Base-by-base conservation (phyloP, 1,140 invertebrate genomes). In the Sminthurides bifidus region DNA sequence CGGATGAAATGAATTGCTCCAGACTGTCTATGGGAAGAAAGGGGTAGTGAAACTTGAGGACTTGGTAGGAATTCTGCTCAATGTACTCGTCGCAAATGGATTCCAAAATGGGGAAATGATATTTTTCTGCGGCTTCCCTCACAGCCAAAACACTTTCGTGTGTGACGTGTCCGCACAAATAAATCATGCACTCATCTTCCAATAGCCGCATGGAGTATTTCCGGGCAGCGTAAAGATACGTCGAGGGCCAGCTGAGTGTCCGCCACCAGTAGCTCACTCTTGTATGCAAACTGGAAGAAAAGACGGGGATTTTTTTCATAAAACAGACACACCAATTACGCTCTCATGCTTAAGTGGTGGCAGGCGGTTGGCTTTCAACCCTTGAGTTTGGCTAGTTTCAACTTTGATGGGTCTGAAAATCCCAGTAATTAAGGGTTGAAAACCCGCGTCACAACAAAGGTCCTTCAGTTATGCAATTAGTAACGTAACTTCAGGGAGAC, bases 111-210 rank as follows among this genome's bases (percentile, higher is more conserved):
- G 43, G 2, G n/a, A 60, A 21, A 3, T 56, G 17, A 50, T 60
- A 57, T 14, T 53, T 30, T 15, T 52, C 33, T 1, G 59, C 44
- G 12, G 54, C 54, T 31, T 60, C 29, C 17, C 50, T 31, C 33
- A 60, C 55, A 26, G 56, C 59, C 35, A 60, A 52, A 3, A 60
- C 54, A 60, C 51, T 60, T 41, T 60, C 59, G 43, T 19, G 27
- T 0, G 43, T 30, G 14, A 60, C 35, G 27, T 43, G 33, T 19
- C 38, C 52, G 24, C 59, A 38, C 31, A 60, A 30, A 40, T 48
- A 41, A 0, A 54, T 30, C 29, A 49, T 19, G 38, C 59, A 60
- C 23, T 27, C 37, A 48, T 56, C 54, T 38, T 60, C 59, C 24
- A 60, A 45, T 26, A 43, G 54, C 26, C 46, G 21, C 33, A 60